phyloP scores from a whole-genome alignment of 1,140 invertebrate genomes.

The Drosophila melanogaster region Release_6_plus_ISO1_MT NT_033779.5:13136501-13137000 shows the following conservation, averaged over 20 bases:
- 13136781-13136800: no score
- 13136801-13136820: no score
- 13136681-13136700: not conserved
- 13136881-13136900: no score
- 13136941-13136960: conserved; percentile 16
- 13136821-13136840: no score
- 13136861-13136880: no score
- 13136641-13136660: conserved; percentile 1
- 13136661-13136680: not conserved
- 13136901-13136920: no score
- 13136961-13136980: conserved; percentile 49
- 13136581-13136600: conserved; percentile 18
- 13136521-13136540: conserved; percentile 32
- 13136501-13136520: conserved; percentile 33
- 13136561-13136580: conserved; percentile 38
- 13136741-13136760: not conserved
- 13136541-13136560: conserved; percentile 8
- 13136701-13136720: not conserved
- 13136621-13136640: conserved; percentile 30
- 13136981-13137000: conserved; percentile 50
- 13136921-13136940: conserved; percentile 29
- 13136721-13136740: not conserved
- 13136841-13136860: no score
- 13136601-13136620: conserved; percentile 19
- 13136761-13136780: no score